Percentiles rank a stretch among this genome's conserved stretches.
Conservation (phyloP, 2,888 invertebrate genomes). For the Agrotis clavis region DNA sequence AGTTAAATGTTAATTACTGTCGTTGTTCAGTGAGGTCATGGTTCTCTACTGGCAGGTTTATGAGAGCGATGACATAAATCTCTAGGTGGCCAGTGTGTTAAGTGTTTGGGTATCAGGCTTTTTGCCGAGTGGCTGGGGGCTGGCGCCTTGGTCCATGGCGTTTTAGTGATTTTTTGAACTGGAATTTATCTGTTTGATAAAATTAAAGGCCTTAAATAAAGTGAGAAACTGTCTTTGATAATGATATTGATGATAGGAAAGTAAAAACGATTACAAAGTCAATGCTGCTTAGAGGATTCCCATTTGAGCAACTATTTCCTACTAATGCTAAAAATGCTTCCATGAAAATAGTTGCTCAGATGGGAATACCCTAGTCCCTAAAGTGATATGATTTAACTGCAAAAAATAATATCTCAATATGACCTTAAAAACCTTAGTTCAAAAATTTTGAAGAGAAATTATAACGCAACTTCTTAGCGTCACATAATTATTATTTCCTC, state of each 20-base stretch:
- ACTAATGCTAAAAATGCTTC: too few species aligned
- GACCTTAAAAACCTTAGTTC: background rate
- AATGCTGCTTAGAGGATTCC: too few species aligned
- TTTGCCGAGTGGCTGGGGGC: background rate
- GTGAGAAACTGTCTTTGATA: background rate
- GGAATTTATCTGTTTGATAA: background rate
- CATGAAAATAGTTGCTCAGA: too few species aligned
- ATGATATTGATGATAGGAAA: background rate
- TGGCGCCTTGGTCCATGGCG: background rate
- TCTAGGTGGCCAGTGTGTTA: background rate
- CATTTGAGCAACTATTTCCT: too few species aligned
- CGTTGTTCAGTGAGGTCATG: slow-evolving; percentile 55
- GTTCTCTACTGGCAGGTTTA: slow-evolving; percentile 43
- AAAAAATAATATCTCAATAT: background rate
- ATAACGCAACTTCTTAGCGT: too few species aligned
- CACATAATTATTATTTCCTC: background rate
- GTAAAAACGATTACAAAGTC: background rate
- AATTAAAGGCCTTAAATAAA: background rate
- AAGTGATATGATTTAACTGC: too few species aligned
- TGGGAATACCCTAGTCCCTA: too few species aligned
- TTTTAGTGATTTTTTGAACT: too few species aligned
- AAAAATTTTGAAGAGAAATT: too few species aligned
- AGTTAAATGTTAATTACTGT: slow-evolving; percentile 57
- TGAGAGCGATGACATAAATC: slow-evolving; percentile 43
- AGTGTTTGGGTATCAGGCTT: slow-evolving; percentile 9